A percentile compares a stretch with the other conserved stretches of the same genome.
phyloP scores from a whole-genome alignment of 2,888 invertebrate genomes.

The Frankliniella fusca region DNA sequence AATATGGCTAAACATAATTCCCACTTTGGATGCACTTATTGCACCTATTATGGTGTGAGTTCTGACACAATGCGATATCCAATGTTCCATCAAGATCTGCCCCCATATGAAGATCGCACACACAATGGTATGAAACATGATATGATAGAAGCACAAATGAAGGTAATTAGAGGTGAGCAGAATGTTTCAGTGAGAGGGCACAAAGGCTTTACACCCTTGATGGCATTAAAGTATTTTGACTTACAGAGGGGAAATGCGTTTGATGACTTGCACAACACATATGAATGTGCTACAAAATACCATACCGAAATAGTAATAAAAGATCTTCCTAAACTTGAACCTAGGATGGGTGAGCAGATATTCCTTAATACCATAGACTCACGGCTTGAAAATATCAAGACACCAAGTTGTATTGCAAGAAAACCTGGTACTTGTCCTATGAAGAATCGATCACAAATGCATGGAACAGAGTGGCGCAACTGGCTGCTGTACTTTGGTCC shows the following conservation, averaged over 20 bases:
- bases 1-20: background rate
- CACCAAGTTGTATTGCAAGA: background rate
- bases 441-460: background rate
- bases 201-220: background rate
- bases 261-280: background rate
- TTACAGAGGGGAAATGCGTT: background rate
- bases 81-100: background rate
- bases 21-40: background rate
- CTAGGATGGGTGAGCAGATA: background rate
- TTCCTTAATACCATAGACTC: background rate
- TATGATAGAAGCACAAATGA: background rate
- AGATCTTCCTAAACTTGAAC: background rate
- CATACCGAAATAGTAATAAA: background rate
- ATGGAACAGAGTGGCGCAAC: background rate
- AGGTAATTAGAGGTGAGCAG: too few species aligned
- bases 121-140: background rate
- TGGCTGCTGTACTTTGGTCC: background rate
- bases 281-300: background rate
- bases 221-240: background rate
- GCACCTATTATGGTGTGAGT: background rate
- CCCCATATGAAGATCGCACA: background rate
- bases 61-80: background rate
- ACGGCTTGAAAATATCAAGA: background rate
- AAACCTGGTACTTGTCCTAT: background rate
- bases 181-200: background rate